Percentiles rank a stretch among this genome's conserved stretches.
phyloP scores from a whole-genome alignment of 2,797 vertebrate genomes.

The Hafferia zeledoni region DNA sequence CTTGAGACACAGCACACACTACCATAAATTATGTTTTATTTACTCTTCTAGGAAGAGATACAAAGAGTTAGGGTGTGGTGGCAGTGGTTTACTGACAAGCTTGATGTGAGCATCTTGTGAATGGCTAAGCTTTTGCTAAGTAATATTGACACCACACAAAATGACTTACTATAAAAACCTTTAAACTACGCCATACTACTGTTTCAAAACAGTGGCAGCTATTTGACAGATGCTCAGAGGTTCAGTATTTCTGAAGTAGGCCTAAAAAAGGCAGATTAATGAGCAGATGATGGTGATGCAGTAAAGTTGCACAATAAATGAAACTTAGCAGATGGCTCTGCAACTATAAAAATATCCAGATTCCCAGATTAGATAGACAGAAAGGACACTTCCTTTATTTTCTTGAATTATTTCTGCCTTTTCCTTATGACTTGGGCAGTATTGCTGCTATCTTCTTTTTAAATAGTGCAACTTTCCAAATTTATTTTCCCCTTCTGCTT shows the following conservation, averaged over 20 bases:
- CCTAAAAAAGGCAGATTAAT: constrained; percentile 57
- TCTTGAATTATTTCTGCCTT: constrained; percentile 49
- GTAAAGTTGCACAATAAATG: constrained; percentile 48
- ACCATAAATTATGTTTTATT: background rate
- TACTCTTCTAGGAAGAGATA: background rate
- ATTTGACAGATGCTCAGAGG: constrained; percentile 47
- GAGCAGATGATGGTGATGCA: constrained; percentile 42
- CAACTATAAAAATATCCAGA: constrained; percentile 51
- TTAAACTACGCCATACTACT: background rate
- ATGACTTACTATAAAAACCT: background rate
- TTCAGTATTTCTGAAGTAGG: constrained; percentile 27
- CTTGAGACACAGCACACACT: background rate
- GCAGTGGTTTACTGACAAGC: background rate
- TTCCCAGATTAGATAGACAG: constrained; percentile 17
- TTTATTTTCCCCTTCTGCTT: constrained; percentile 60
- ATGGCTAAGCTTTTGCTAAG: background rate
- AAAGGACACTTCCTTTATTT: constrained; percentile 42
- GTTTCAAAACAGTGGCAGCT: background rate
- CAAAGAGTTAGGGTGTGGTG: background rate
- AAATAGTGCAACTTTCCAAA: constrained; percentile 33
- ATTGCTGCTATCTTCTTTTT: constrained; percentile 5
- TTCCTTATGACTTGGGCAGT: constrained; percentile 13
- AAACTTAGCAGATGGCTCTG: constrained; percentile 61
- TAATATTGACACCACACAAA: accelerated
- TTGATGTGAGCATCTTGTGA: background rate